Base-by-base conservation (phyloP, 2,888 invertebrate species). In the Psococerastis gibbosa region DNA sequence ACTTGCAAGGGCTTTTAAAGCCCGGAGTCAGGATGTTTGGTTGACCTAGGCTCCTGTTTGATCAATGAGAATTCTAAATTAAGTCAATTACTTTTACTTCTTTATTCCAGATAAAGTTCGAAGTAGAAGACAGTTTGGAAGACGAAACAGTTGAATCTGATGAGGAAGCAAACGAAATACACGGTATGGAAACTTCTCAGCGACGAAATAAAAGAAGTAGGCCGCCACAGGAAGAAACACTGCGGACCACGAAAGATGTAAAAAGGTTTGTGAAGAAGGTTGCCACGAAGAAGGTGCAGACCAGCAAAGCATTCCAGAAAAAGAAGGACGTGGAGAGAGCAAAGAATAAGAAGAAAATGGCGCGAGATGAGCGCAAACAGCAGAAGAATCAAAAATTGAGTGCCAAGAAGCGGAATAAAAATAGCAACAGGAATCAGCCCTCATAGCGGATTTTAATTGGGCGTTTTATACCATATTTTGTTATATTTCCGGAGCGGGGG, bases 251-350 rank as follows among this genome's bases (percentile, higher is more conserved):
- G 55, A 78, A 76, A 57, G 77, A 80, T 52, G 60, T 84, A 2
- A 78, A 80, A 53, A 74, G 66, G 52, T 62, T 73, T 48, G 65
- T 81, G 6, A 79, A 78, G 53, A 72, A 73, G 49, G 73, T 78
- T 56, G 78, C 81, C 0, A 67, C 77, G 1, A 76, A 77, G 53
- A 74, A 75, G 56, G 67, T 83, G 13, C 73, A 80, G 54, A 78
- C 78, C 50, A 84, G 80, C 55, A 82, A 78, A 67, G 70, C 72
- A 1, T 83, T 78, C 54, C 75, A 79, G 63, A 70, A 70, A 61
- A 82, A 84, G 55, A 75, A 73, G 51, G 75, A 73, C 57, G 54
- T 81, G 20, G 52, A 55, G 41, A 48, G 47, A 22, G 48, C 50
- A 22, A 55, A 53, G 45, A 8, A 35, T 23, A 42, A 41, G 27